Conservation (phyloP, 1,140 invertebrate genomes). For the Pollicipes pollicipes region DNA sequence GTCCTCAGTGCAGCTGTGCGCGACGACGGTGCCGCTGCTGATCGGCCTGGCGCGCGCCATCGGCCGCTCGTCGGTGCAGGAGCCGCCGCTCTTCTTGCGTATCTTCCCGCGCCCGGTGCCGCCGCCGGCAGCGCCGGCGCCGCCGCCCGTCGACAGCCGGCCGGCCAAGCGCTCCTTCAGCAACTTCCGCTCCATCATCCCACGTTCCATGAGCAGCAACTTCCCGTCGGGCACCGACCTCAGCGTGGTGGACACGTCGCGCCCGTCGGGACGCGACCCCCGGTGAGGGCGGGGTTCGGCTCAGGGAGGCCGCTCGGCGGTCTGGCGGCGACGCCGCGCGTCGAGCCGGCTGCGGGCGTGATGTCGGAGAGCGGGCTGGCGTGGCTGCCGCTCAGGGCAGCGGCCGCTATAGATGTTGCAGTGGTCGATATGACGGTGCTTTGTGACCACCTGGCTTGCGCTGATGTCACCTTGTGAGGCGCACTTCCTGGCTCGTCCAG, state of each 20-base stretch:
- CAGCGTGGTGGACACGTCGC: constrained; percentile 20
- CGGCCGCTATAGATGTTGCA: too few relatives aligned
- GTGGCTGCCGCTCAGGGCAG: too few relatives aligned
- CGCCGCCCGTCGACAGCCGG: constrained; percentile 11
- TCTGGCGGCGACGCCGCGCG: too few relatives aligned
- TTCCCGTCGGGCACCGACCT: constrained; percentile 40
- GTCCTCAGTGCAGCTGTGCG: constrained; percentile 42
- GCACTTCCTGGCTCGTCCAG: too few relatives aligned
- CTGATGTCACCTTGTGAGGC: too few relatives aligned
- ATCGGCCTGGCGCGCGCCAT: constrained; percentile 73
- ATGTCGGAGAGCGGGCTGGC: too few relatives aligned
- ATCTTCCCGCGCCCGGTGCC: constrained; percentile 52
- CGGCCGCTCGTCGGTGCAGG: constrained; percentile 56
- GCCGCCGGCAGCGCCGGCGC: constrained; percentile 26
- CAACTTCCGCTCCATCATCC: constrained; percentile 58
- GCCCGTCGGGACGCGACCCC: background rate
- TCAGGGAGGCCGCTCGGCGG: background rate
- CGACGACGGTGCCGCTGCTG: constrained; percentile 61
- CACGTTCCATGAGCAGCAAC: constrained; percentile 71
- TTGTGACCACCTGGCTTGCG: too few relatives aligned
- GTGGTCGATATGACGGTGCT: too few relatives aligned
- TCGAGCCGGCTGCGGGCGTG: too few relatives aligned
- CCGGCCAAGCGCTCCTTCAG: constrained; percentile 22
- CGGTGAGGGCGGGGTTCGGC: too few relatives aligned
- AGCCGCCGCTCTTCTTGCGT: constrained; percentile 59